Evolutionary conservation across 2,888 invertebrate genomes (phyloP).

Genomic region (Eubasilissa splendida): DNA sequence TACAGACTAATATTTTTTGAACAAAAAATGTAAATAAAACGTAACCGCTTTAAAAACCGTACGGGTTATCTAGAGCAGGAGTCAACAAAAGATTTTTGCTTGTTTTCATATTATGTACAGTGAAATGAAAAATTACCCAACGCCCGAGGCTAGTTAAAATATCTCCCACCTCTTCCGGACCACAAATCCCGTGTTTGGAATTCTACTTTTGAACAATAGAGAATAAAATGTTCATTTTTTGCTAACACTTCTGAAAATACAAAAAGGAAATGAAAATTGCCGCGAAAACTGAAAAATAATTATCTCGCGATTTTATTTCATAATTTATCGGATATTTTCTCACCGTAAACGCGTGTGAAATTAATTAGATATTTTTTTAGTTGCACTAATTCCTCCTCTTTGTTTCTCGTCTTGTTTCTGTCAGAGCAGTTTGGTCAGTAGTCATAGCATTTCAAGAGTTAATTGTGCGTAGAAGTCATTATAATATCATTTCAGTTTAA

Average conservation of each 20-base stretch:
- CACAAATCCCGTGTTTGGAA: background rate
- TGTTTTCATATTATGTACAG: constrained; percentile 13
- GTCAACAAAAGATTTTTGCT: constrained; percentile 19
- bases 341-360: no score
- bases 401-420: no score
- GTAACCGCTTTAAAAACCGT: no score
- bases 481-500: no score
- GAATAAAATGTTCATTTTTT: background rate
- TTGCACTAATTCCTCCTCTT: no score
- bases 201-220: constrained; percentile 20
- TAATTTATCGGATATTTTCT: no score
- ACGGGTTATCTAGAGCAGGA: background rate
- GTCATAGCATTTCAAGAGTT: no score
- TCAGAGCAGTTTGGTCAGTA: no score
- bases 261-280: constrained; percentile 21
- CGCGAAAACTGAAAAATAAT: constrained; percentile 13
- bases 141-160: constrained; percentile 23
- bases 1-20: no score
- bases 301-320: background rate
- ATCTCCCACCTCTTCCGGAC: background rate
- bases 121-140: constrained; percentile 31
- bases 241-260: background rate
- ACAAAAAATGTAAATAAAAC: no score
- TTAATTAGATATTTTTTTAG: no score
- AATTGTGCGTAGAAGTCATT: no score